A percentile compares a stretch with the other conserved stretches of the same genome.
These are phyloP conservation scores for Alentia gelatinosa DNA, from an alignment of 2,888 invertebrate genomes.

Conservation along the genomic window DNA sequence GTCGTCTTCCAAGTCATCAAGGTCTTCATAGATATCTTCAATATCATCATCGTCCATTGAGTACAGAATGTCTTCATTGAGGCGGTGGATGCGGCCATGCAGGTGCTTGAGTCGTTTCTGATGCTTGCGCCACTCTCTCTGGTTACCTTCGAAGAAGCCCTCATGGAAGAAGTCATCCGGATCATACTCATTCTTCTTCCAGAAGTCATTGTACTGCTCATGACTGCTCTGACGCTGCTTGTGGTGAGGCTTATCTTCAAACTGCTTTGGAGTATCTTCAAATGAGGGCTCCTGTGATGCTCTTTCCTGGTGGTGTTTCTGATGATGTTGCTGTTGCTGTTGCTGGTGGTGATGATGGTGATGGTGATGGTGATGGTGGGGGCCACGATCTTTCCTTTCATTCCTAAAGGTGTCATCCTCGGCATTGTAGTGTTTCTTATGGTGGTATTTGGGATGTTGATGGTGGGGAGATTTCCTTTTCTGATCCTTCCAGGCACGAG, in stretches of 20 bases:
- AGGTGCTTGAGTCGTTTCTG: slow-evolving; percentile 60
- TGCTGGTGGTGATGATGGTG: not conserved
- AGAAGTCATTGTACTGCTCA: slow-evolving; percentile 59
- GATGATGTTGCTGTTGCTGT: not conserved
- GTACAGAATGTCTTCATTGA: slow-evolving; percentile 61
- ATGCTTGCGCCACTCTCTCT: slow-evolving; percentile 61
- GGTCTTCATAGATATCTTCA: slow-evolving; percentile 64
- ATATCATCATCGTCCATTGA: slow-evolving; percentile 64
- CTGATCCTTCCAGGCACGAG: not conserved
- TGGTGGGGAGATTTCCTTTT: not conserved
- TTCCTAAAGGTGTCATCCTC: slow-evolving; percentile 23
- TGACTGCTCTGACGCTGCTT: slow-evolving; percentile 58
- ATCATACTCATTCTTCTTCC: slow-evolving; percentile 58
- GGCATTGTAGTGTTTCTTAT: not conserved
- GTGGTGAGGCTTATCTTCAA: slow-evolving; percentile 59
- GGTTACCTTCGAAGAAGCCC: slow-evolving; percentile 63
- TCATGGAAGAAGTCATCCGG: slow-evolving; percentile 63
- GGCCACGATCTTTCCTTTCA: not conserved
- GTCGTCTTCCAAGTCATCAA: slow-evolving; percentile 65
- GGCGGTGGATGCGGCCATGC: slow-evolving; percentile 58
- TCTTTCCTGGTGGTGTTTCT: not conserved
- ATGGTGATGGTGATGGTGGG: not conserved
- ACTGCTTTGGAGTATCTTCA: slow-evolving; percentile 1
- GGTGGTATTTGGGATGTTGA: not conserved
- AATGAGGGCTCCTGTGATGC: not conserved